Evolutionary conservation across 53 echinoderm and acorn worm species (phyloP), one percentile per base, ranked within the genome.

Genomic region (Echinometra lucunter): DNA sequence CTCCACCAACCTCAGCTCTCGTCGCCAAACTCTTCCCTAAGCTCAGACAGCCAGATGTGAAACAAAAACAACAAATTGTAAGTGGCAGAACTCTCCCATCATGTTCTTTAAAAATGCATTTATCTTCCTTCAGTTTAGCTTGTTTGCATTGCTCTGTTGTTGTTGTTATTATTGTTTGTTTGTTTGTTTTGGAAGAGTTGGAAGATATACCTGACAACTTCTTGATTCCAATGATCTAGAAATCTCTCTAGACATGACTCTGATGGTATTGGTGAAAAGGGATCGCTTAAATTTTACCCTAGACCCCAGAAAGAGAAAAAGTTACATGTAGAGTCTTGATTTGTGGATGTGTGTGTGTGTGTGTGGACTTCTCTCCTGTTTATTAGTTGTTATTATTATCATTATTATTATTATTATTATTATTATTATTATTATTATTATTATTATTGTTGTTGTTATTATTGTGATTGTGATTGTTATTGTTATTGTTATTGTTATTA

Each of bases 11-110:
- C n/a, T 98, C 99, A 1, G 94, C 93, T 30, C 98, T 99, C 21
- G 96, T 98, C 27, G 96, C 98, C 4, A 98, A 97, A 94, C 96
- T 99, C 58, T 99, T 99, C 69, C 99, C 99, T 17, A 96, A 97
- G 78, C 96, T 98, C 45, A 96, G 66, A 12, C 94, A 96, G 85
- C 98, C 96, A 37, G 94, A 92, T 9, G 93, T 58, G 17, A 95
- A 97, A 74, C 91, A 95, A 44, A 92, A 95, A 35, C 44, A 55
- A 57, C 88, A 95, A 45, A 95, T 96, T 95, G 97, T 97, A 96
- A 94, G 94, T 44, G 12, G 3, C 89, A 21, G 63, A 63, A 63
- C 63, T 63, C 23, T 63, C 16, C 63, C 23, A 63, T 63, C 23
- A 40, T 78, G 23, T 40, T 19, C 42, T 42, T 78, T 69, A 38